Conservation (phyloP, 2,888 invertebrate genomes). For the Zygaena filipendulae region DNA sequence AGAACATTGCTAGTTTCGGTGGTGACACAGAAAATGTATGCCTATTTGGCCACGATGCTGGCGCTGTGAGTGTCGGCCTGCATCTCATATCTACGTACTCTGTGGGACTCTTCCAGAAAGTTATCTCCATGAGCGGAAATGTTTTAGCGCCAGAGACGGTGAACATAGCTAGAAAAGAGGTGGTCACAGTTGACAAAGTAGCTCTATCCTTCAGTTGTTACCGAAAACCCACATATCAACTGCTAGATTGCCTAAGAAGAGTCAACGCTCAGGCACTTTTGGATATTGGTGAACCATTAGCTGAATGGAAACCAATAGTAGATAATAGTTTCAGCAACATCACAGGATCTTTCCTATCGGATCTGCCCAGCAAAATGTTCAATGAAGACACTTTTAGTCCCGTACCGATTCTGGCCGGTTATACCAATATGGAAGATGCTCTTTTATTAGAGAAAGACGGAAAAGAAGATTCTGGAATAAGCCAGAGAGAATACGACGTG, state of each 20-base stretch:
- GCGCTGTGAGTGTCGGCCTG: slow-evolving; percentile 81
- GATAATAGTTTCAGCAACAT: slow-evolving; percentile 76
- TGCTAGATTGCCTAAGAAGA: slow-evolving; percentile 77
- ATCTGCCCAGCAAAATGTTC: slow-evolving; percentile 72
- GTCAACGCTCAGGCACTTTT: slow-evolving; percentile 70
- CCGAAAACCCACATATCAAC: slow-evolving; percentile 71
- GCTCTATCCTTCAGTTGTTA: slow-evolving; percentile 76
- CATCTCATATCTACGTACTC: slow-evolving; percentile 78
- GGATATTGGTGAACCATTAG: slow-evolving; percentile 69
- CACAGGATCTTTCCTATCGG: slow-evolving; percentile 73
- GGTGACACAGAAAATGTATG: slow-evolving; percentile 81
- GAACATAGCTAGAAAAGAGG: slow-evolving; percentile 71
- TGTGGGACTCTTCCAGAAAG: slow-evolving; percentile 76
- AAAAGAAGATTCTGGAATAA: slow-evolving; percentile 70
- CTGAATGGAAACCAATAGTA: slow-evolving; percentile 81
- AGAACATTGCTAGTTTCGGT: slow-evolving; percentile 78
- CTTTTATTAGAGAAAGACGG: slow-evolving; percentile 70
- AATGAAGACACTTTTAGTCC: slow-evolving; percentile 71
- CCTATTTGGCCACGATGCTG: slow-evolving; percentile 83
- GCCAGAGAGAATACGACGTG: slow-evolving; percentile 68
- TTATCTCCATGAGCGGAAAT: slow-evolving; percentile 85
- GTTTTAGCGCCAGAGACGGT: slow-evolving; percentile 72
- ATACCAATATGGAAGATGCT: slow-evolving; percentile 85
- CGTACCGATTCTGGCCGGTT: slow-evolving; percentile 80
- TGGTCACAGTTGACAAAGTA: slow-evolving; percentile 71